These are phyloP conservation scores for Athene noctua DNA, from an alignment of 2,113 vertebrate species.

Conservation along the genomic window DNA sequence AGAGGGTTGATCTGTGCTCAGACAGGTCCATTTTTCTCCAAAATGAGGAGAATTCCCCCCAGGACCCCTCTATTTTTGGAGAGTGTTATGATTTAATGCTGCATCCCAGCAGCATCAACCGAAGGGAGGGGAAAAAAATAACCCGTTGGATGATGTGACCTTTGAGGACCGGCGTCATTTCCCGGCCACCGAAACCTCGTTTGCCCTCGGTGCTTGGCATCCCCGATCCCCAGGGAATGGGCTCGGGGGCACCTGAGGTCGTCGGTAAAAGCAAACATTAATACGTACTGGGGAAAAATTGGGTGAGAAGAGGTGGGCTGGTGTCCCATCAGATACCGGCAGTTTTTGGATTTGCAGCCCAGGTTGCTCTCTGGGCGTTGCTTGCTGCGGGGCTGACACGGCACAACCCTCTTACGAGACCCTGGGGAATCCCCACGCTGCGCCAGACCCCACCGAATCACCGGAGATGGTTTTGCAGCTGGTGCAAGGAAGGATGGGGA, in stretches of 20 bases:
- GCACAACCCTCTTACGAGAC: neutral
- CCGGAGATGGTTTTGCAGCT: neutral
- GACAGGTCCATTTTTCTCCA: neutral
- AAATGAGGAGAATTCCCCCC: no score
- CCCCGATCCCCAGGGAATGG: neutral
- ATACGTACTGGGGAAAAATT: neutral
- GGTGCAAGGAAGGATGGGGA: neutral
- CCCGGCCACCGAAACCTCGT: neutral
- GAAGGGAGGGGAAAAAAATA: neutral
- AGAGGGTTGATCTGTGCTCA: neutral
- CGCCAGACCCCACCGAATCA: accelerated
- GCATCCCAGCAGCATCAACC: neutral
- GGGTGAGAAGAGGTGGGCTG: conserved; percentile 40
- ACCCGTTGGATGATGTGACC: accelerated
- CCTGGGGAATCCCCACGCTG: neutral
- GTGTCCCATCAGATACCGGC: conserved; percentile 26
- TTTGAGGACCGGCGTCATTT: neutral
- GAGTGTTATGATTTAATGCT: accelerated
- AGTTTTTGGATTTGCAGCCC: neutral
- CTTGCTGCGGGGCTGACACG: neutral
- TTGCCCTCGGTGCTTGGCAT: neutral
- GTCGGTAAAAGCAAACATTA: neutral
- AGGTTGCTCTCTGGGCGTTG: neutral
- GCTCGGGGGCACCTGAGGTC: neutral
- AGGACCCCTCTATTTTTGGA: neutral